Evolutionary conservation across 2,888 invertebrate species (phyloP).

Genomic region (Elmis aenea): DNA sequence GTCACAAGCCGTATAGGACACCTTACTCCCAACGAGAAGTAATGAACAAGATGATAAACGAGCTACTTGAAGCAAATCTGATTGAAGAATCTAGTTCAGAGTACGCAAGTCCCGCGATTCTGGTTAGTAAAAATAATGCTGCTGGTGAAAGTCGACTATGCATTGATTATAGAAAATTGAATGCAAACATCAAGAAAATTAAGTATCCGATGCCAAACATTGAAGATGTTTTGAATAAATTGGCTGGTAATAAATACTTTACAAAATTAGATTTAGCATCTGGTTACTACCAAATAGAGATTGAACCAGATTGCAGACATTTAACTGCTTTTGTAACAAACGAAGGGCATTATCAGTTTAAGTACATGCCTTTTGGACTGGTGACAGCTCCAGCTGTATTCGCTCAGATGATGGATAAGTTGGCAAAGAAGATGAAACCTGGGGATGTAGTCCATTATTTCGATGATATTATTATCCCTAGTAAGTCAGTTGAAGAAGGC

Average conservation of each 20-base stretch:
- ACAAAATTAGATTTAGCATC: background rate
- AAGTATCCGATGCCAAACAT: background rate
- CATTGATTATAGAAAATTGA: conserved; percentile 15
- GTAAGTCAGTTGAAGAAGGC: no score
- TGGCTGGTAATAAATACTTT: conserved; percentile 2
- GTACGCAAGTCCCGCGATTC: conserved; percentile 21
- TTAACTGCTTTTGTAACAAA: conserved; percentile 34
- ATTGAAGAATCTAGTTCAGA: conserved; percentile 14
- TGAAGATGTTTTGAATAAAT: background rate
- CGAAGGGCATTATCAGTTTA: conserved; percentile 14
- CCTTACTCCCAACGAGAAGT: conserved; percentile 11
- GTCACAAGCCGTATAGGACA: conserved; percentile 12
- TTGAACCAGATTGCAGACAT: conserved; percentile 13
- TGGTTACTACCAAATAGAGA: conserved; percentile 5
- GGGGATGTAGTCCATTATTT: no score
- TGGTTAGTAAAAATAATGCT: conserved; percentile 20
- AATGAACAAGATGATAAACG: conserved; percentile 15
- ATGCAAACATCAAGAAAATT: background rate
- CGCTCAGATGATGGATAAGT: no score
- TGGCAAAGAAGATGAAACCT: no score
- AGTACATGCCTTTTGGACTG: conserved; percentile 33
- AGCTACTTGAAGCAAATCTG: conserved; percentile 17
- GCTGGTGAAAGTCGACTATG: conserved; percentile 20
- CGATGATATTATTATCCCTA: no score
- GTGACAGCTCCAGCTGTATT: conserved; percentile 26